phyloP scores from a whole-genome alignment of 2,888 invertebrate genomes.

The Eurytoma californica region DNA sequence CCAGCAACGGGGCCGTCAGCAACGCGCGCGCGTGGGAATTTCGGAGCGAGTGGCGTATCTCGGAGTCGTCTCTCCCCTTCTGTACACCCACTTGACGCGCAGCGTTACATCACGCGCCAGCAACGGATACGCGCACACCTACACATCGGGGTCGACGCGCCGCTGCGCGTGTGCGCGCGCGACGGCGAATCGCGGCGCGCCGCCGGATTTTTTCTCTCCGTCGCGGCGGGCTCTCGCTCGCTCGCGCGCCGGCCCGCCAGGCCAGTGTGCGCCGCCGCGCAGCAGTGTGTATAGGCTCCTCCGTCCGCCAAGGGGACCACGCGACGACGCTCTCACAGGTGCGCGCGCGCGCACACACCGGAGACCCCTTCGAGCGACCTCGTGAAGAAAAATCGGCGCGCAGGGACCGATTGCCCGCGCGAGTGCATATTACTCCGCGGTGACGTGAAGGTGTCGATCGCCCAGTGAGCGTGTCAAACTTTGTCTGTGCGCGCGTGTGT shows the following conservation, averaged over 20 bases:
- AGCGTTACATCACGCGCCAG: slow-evolving; percentile 49
- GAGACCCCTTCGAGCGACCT: not conserved
- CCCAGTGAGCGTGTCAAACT: too few species aligned
- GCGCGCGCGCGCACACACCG: not conserved
- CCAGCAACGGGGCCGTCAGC: slow-evolving; percentile 24
- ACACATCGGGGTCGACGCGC: too few species aligned
- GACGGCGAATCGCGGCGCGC: not conserved
- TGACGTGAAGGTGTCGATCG: too few species aligned
- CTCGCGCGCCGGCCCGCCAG: slow-evolving; percentile 7
- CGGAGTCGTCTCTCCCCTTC: not conserved
- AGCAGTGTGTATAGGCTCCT: not conserved
- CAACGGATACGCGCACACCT: too few species aligned
- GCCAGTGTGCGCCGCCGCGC: not conserved
- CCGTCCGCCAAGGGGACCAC: not conserved
- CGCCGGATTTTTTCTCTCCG: not conserved
- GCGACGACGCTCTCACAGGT: not conserved
- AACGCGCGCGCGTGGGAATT: slow-evolving; percentile 8
- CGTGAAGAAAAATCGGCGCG: too few species aligned
- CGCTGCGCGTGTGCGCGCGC: too few species aligned
- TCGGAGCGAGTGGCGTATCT: too few species aligned
- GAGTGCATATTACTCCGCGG: too few species aligned
- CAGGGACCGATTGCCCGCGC: too few species aligned
- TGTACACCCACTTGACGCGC: too few species aligned
- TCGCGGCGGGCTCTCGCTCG: slow-evolving; percentile 5
- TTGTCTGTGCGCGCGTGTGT: too few species aligned